These are phyloP conservation scores for Phalera bucephala DNA, from an alignment of 2,888 invertebrate genomes.

Conservation along the genomic window DNA sequence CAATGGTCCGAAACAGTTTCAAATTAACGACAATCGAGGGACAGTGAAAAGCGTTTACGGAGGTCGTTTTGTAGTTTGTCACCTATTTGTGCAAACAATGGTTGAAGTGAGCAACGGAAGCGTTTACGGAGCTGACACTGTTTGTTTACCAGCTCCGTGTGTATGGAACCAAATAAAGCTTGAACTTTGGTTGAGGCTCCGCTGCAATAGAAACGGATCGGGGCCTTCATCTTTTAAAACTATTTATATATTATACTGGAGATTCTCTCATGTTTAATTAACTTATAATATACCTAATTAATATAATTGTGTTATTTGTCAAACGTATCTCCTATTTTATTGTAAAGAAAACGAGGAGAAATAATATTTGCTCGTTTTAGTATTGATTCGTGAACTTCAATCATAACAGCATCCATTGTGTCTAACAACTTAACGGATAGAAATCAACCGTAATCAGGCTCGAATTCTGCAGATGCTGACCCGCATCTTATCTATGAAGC, in stretches of 20 bases:
- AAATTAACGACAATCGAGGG: slow-evolving; percentile 53
- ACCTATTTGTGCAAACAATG: slow-evolving; percentile 62
- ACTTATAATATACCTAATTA: too few species aligned
- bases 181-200: slow-evolving; percentile 20
- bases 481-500: slow-evolving; percentile 14
- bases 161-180: slow-evolving; percentile 27
- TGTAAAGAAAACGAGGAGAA: too few species aligned
- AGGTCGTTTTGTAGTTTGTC: slow-evolving; percentile 43
- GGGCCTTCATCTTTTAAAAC: too few species aligned
- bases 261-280: too few species aligned
- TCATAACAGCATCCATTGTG: slow-evolving; percentile 21
- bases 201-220: slow-evolving; percentile 17
- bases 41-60: slow-evolving; percentile 52
- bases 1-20: slow-evolving; percentile 49
- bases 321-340: too few species aligned
- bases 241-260: too few species aligned
- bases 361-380: too few species aligned
- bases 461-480: slow-evolving; percentile 13
- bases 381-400: too few species aligned
- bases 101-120: slow-evolving; percentile 40
- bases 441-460: slow-evolving; percentile 22
- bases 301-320: too few species aligned
- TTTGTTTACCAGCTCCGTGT: slow-evolving; percentile 41
- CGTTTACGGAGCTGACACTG: slow-evolving; percentile 38
- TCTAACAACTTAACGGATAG: slow-evolving; percentile 28